A percentile compares a stretch with the other conserved stretches of the same genome.
These are phyloP conservation scores for Deilephila elpenor DNA, from an alignment of 2,888 invertebrate species.

Conservation along the genomic window DNA sequence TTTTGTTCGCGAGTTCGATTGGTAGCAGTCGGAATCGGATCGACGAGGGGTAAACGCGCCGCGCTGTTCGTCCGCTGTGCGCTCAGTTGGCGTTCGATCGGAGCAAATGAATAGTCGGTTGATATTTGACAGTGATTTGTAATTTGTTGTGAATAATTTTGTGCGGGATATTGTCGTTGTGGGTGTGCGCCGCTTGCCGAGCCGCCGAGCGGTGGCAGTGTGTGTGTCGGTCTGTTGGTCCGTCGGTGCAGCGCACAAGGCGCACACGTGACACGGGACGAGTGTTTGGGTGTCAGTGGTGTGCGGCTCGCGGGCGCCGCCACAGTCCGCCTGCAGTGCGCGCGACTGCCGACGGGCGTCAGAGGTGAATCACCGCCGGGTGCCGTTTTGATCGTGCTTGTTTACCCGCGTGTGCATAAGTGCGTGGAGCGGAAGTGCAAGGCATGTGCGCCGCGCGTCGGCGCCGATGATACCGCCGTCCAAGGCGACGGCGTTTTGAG, in stretches of 20 bases:
- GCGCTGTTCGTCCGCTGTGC: conserved; percentile 71
- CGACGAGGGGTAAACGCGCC: conserved; percentile 73
- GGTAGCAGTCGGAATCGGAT: conserved; percentile 71
- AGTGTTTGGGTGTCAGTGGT: conserved; percentile 81
- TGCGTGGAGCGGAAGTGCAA: conserved; percentile 81
- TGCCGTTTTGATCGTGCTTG: conserved; percentile 77
- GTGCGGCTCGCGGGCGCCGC: conserved; percentile 71
- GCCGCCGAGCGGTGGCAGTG: background rate
- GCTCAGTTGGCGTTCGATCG: conserved; percentile 61
- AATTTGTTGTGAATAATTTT: conserved; percentile 65
- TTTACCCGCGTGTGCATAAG: conserved; percentile 82
- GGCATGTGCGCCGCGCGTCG: conserved; percentile 78
- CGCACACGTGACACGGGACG: conserved; percentile 76
- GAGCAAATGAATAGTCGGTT: conserved; percentile 62
- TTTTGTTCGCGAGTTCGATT: conserved; percentile 88
- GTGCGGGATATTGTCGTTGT: conserved; percentile 67
- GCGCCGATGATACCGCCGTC: conserved; percentile 80
- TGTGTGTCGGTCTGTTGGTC: conserved; percentile 38
- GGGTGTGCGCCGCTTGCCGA: conserved; percentile 44
- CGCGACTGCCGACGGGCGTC: conserved; percentile 62
- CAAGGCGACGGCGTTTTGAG: conserved; percentile 71
- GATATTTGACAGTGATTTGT: conserved; percentile 65
- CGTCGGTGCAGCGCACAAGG: conserved; percentile 54
- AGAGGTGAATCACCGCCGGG: conserved; percentile 81
- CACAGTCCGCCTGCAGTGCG: conserved; percentile 76